Conservation (phyloP, 2,797 vertebrate genomes). For the Xenops minutus region DNA sequence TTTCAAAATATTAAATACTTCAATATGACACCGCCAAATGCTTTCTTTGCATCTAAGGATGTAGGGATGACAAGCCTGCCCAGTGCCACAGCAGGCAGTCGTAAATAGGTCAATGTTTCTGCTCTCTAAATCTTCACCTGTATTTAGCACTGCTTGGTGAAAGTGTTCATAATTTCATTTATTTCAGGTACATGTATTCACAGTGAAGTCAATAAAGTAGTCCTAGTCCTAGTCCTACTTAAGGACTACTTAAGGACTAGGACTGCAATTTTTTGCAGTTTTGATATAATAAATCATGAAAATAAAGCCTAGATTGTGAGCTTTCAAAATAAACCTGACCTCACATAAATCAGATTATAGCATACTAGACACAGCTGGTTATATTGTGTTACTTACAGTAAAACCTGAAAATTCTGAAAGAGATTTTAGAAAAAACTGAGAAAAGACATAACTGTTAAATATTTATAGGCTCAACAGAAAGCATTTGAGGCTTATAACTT, state of each 20-base stretch:
- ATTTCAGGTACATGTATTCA: not conserved
- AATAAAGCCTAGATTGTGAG: not conserved
- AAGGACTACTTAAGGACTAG: not conserved
- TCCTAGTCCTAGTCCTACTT: not conserved
- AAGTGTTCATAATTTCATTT: not conserved
- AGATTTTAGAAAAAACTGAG: not conserved
- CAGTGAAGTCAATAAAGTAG: not conserved
- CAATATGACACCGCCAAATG: not conserved
- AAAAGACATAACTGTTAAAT: not conserved
- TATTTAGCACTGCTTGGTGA: not conserved
- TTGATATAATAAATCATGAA: not conserved
- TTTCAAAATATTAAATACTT: not conserved
- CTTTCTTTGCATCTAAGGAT: not conserved
- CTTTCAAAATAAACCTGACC: slow-evolving; percentile 17
- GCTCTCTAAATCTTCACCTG: not conserved
- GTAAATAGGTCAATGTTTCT: not conserved
- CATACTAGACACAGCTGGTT: not conserved
- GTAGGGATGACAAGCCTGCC: not conserved
- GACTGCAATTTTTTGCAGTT: not conserved
- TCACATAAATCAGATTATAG: not conserved
- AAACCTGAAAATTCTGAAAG: not conserved
- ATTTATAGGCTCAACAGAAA: not conserved
- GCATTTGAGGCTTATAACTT: not conserved
- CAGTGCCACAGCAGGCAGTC: not conserved
- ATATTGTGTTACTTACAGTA: not conserved